phyloP scores from a whole-genome alignment of 2,797 vertebrate genomes.

The Rhynchotus rufescens region DNA sequence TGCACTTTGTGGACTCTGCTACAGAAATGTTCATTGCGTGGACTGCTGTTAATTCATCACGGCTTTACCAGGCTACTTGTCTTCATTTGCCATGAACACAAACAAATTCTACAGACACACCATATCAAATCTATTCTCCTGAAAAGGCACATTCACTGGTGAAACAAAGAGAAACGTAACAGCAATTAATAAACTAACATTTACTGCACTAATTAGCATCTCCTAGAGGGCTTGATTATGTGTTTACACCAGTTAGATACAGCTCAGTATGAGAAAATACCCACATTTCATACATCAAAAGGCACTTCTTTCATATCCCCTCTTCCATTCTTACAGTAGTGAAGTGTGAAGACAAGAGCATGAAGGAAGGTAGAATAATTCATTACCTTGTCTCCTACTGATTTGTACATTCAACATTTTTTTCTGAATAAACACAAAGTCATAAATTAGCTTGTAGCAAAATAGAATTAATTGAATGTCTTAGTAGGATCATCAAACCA shows the following conservation, averaged over 20 bases:
- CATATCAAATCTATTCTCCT: conserved; percentile 63
- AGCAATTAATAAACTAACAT: conserved; percentile 80
- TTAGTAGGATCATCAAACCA: conserved; percentile 86
- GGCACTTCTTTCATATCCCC: conserved; percentile 80
- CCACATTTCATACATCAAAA: conserved; percentile 86
- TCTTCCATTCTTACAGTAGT: conserved; percentile 77
- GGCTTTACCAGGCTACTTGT: conserved; percentile 62
- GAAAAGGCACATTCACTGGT: conserved; percentile 68
- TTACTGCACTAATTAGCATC: conserved; percentile 79
- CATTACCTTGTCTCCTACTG: conserved; percentile 86
- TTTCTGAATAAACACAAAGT: conserved; percentile 84
- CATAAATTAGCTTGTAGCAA: conserved; percentile 89
- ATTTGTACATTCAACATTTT: conserved; percentile 86
- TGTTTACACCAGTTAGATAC: conserved; percentile 85
- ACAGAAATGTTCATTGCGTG: conserved; percentile 45
- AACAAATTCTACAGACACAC: conserved; percentile 52
- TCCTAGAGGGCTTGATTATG: conserved; percentile 84
- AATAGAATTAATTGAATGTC: conserved; percentile 90
- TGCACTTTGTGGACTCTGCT: conserved; percentile 56
- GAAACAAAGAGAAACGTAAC: conserved; percentile 73
- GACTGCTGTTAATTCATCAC: conserved; percentile 60
- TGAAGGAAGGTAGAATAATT: conserved; percentile 87
- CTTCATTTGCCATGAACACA: conserved; percentile 63
- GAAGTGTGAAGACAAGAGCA: conserved; percentile 78
- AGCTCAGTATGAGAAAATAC: conserved; percentile 85